Base-by-base conservation (phyloP, 2,888 invertebrate genomes). In the Pyrochroa serraticornis region DNA sequence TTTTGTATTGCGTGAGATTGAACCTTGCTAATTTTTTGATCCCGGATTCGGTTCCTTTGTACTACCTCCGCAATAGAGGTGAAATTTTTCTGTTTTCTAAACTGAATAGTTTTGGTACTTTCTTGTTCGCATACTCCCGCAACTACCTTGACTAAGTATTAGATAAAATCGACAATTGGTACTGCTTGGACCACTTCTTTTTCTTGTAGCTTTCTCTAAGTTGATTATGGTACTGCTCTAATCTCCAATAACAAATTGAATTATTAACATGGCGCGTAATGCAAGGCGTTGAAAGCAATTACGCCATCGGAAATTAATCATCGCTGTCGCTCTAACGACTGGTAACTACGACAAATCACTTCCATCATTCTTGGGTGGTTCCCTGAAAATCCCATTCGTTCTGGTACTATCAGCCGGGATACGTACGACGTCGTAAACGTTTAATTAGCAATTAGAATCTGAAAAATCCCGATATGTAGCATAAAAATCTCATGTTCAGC, bases 401-500 rank as follows among this genome's bases (percentile, higher is more conserved):
- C 9, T 34, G 41, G 35, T 34, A 41, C 33, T 41, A n/a, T 7
- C 42, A 41, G 35, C 2, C 10, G 31, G 13, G 39, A 54, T 14
- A 22, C 46, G 10, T 12, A 53, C 33, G 39, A 14, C 13, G 43
- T 50, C 50, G 50, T 39, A 39, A 39, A 49, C 32, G 33, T 54
- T 39, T 43, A 55, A 55, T 43, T 43, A 55, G 48, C 48, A 55
- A 55, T 55, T 55, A 55, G 48, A 55, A 48, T 55, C 32, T 55
- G 37, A 55, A 55, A 55, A 55, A 54, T 42, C 34, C 47, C 41
- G 47, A 53, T 52, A 52, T 34, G 13, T 36, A 13, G 35, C 41
- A 36, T 39, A 57, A 62, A 60, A 48, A 63, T 63, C 62, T 58
- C 62, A 44, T 64, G 60, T 59, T 54, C 58, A 61, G 37, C 49